A percentile compares a stretch with the other conserved stretches of the same genome.
These are phyloP conservation scores for Drosophila pseudotalamancana DNA, from an alignment of 2,888 invertebrate genomes.

Conservation along the genomic window DNA sequence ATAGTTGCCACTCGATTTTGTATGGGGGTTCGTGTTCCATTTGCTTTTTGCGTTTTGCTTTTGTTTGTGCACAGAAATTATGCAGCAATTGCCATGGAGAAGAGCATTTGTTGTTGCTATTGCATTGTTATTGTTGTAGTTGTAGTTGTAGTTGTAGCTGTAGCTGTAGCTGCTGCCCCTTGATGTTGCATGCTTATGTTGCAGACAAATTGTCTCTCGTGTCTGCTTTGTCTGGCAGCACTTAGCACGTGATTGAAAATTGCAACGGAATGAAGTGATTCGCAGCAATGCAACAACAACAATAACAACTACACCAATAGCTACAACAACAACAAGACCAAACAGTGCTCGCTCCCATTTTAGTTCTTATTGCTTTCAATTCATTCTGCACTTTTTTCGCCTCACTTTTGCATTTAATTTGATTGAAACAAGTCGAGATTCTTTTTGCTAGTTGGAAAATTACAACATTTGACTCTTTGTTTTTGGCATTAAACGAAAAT, in stretches of 20 bases:
- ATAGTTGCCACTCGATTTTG: constrained; percentile 68
- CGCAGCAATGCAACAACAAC: constrained; percentile 29
- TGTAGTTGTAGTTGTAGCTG: constrained; percentile 17
- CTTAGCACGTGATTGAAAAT: constrained; percentile 81
- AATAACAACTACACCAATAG: background rate
- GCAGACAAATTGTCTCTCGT: constrained; percentile 70
- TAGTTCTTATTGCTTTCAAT: constrained; percentile 47
- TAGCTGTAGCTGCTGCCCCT: constrained; percentile 21
- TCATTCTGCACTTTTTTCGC: constrained; percentile 33
- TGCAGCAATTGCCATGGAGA: constrained; percentile 41
- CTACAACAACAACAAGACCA: constrained; percentile 9
- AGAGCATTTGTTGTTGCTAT: constrained; percentile 24
- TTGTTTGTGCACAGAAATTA: constrained; percentile 70
- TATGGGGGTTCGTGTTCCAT: constrained; percentile 35
- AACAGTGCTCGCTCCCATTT: constrained; percentile 22
- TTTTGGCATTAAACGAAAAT: constrained; percentile 74
- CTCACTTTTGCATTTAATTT: constrained; percentile 43
- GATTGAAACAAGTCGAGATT: constrained; percentile 28
- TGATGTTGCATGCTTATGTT: constrained; percentile 60
- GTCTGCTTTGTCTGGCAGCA: constrained; percentile 61
- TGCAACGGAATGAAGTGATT: constrained; percentile 77
- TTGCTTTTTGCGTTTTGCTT: constrained; percentile 22
- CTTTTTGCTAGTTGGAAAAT: constrained; percentile 2
- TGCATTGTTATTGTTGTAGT: too few species aligned
- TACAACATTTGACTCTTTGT: constrained; percentile 49